phyloP scores from a whole-genome alignment of 2,797 vertebrate species.

The Sebastes jordani region DNA sequence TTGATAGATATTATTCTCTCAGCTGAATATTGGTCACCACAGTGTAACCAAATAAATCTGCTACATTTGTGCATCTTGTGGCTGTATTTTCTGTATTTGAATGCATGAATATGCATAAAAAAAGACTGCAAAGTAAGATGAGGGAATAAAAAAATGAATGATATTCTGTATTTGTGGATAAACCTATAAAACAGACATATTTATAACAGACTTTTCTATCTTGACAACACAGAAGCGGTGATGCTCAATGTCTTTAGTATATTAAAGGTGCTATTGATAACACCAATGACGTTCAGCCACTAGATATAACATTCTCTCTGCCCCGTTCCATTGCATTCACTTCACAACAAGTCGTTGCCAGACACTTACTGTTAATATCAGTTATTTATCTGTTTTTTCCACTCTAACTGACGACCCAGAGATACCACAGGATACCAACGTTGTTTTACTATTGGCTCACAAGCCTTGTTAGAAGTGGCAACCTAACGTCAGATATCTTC shows the following conservation, averaged over 20 bases:
- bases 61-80: slow-evolving; percentile 31
- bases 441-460: too few relatives aligned
- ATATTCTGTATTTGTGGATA: slow-evolving; percentile 15
- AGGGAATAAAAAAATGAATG: background rate
- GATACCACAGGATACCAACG: rapidly evolving
- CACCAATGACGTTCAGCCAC: too few relatives aligned
- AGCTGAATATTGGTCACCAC: slow-evolving; percentile 67
- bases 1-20: slow-evolving; percentile 77
- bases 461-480: too few relatives aligned
- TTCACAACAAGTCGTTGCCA: too few relatives aligned
- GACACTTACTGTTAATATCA: rapidly evolving
- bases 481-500: too few relatives aligned
- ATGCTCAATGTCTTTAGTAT: background rate
- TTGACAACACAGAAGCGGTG: background rate
- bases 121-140: slow-evolving; percentile 29
- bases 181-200: slow-evolving; percentile 10
- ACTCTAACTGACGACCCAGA: too few relatives aligned
- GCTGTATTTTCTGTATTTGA: slow-evolving; percentile 43
- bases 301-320: too few relatives aligned
- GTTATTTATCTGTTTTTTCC: too few relatives aligned
- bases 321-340: too few relatives aligned
- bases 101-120: slow-evolving; percentile 12
- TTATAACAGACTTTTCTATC: slow-evolving; percentile 12
- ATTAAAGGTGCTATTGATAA: slow-evolving; percentile 1
- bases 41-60: slow-evolving; percentile 60